Evolutionary conservation across 2,797 vertebrate genomes (phyloP).

Genomic region (Anisognathus igniventris): DNA sequence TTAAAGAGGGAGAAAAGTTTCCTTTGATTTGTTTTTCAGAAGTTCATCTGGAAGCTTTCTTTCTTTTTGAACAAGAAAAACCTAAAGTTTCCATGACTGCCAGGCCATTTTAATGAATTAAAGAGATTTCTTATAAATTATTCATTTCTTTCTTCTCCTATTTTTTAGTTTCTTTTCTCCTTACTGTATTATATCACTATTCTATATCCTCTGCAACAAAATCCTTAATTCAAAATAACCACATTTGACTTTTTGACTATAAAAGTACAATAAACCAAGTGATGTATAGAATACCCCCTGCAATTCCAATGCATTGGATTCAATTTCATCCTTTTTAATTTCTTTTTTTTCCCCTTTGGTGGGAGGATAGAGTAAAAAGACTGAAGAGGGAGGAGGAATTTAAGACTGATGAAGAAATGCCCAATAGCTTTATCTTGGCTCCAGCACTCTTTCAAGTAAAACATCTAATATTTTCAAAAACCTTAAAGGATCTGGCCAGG

Average conservation of each 20-base stretch:
- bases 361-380: background rate
- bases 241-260: background rate
- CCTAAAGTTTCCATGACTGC: constrained; percentile 22
- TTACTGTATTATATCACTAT: background rate
- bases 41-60: constrained; percentile 42
- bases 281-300: background rate
- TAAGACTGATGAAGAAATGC: background rate
- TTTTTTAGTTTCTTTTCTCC: constrained; percentile 17
- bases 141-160: constrained; percentile 3
- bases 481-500: background rate
- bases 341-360: background rate
- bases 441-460: background rate
- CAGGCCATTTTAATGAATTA: constrained; percentile 47
- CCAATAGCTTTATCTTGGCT: background rate
- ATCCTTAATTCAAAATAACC: background rate
- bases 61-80: constrained; percentile 33
- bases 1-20: background rate
- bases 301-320: background rate
- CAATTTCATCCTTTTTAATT: background rate
- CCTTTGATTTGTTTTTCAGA: background rate
- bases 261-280: background rate
- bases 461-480: background rate
- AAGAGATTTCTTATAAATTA: constrained; percentile 60
- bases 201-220: background rate
- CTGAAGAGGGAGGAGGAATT: background rate